Conservation (phyloP, 1,140 invertebrate genomes). For the Drosophila mauritiana region DNA sequence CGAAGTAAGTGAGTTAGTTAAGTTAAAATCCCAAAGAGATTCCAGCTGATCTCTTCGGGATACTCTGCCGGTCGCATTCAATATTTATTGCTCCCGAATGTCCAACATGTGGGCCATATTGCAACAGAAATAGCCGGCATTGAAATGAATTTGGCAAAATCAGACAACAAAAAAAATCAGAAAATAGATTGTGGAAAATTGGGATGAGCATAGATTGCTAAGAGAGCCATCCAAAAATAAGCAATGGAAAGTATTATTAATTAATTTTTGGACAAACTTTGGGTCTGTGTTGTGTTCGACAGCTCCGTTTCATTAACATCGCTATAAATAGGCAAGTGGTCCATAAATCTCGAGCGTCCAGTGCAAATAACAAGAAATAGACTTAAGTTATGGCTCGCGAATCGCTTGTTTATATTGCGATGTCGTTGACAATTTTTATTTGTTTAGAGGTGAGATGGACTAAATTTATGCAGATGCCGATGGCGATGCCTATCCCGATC, state of each 20-base stretch:
- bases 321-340: constrained; percentile 26
- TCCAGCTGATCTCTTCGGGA: constrained; percentile 13
- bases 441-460: constrained; percentile 4
- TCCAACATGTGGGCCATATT: constrained; percentile 50
- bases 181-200: constrained; percentile 27
- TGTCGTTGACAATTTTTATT: constrained; percentile 50
- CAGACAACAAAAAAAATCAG: constrained; percentile 11
- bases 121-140: constrained; percentile 71
- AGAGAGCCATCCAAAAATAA: constrained; percentile 59
- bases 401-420: constrained; percentile 19
- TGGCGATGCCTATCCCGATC: background rate
- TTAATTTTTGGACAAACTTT: constrained; percentile 73
- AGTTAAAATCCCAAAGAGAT: background rate
- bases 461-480: constrained; percentile 26
- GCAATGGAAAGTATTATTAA: constrained; percentile 62
- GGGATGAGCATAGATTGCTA: constrained; percentile 7
- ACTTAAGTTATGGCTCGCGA: constrained; percentile 28
- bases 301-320: constrained; percentile 49
- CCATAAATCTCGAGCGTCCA: constrained; percentile 42
- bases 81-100: constrained; percentile 55
- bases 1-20: constrained; percentile 47
- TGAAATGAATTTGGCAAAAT: constrained; percentile 63
- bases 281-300: constrained; percentile 47
- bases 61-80: constrained; percentile 17
- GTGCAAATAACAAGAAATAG: constrained; percentile 32